phyloP scores from a whole-genome alignment of 2,797 vertebrate species.

The Cygnus olor region DNA sequence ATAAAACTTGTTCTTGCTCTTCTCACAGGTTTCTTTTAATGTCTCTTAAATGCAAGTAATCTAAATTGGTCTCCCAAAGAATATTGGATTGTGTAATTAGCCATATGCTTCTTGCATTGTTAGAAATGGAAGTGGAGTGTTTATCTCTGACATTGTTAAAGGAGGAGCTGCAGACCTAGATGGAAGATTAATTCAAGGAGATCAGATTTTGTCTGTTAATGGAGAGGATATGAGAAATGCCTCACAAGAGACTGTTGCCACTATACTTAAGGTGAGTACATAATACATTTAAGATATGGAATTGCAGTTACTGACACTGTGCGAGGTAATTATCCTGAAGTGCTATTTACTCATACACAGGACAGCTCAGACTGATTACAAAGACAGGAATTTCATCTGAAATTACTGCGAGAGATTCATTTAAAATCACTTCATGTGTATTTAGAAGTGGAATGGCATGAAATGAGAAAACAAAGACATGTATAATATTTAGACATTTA shows the following conservation, averaged over 20 bases:
- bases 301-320: conserved; percentile 11
- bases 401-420: conserved; percentile 13
- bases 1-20: conserved; percentile 13
- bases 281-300: not conserved
- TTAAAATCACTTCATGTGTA: not conserved
- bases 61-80: conserved; percentile 52
- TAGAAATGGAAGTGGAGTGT: conserved; percentile 93
- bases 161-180: conserved; percentile 93
- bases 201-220: conserved; percentile 94
- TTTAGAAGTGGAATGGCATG: not conserved
- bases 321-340: conserved; percentile 42
- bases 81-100: conserved; percentile 65
- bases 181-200: conserved; percentile 93
- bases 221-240: conserved; percentile 89
- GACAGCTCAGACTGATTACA: conserved; percentile 5
- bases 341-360: not conserved
- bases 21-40: conserved; percentile 54
- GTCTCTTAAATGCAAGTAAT: conserved; percentile 50
- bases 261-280: conserved; percentile 89
- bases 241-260: conserved; percentile 92
- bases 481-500: not conserved
- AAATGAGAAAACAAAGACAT: conserved; percentile 2
- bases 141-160: conserved; percentile 95
- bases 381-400: not conserved
- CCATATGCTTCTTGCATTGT: conserved; percentile 66